Evolutionary conservation across 2,113 vertebrate species (phyloP).

Genomic region (Atherinomorus stipes): DNA sequence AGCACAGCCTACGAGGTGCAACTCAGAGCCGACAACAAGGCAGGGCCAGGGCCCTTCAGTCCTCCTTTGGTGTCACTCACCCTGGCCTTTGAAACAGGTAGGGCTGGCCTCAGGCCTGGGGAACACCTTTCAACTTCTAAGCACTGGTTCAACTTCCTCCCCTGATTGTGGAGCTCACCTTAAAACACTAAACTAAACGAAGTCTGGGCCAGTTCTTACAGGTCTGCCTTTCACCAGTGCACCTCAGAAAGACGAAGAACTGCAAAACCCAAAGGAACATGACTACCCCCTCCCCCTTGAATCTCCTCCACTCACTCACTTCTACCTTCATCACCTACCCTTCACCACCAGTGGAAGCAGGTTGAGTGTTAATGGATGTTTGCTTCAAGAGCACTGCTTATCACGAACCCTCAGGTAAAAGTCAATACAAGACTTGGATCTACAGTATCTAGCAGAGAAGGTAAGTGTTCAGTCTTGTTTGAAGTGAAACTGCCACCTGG

Average conservation of each 20-base stretch:
- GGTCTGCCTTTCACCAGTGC: constrained; percentile 46
- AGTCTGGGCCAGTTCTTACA: constrained; percentile 73
- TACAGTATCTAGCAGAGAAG: constrained; percentile 61
- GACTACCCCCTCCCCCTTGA: constrained; percentile 51
- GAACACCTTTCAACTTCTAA: constrained; percentile 54
- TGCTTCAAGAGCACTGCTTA: constrained; percentile 79
- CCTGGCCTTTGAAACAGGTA: constrained; percentile 96
- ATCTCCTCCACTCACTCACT: constrained; percentile 76
- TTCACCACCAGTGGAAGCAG: constrained; percentile 76
- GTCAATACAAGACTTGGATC: constrained; percentile 60
- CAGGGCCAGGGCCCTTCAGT: constrained; percentile 93
- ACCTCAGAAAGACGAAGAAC: constrained; percentile 53
- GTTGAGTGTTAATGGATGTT: constrained; percentile 76
- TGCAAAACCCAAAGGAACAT: constrained; percentile 60
- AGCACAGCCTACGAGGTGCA: constrained; percentile 93
- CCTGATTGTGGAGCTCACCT: constrained; percentile 59
- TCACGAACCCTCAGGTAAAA: constrained; percentile 83
- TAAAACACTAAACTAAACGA: constrained; percentile 59
- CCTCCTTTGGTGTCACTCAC: constrained; percentile 91
- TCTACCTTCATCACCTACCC: constrained; percentile 77
- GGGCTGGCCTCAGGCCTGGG: constrained; percentile 82
- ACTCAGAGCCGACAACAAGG: constrained; percentile 93
- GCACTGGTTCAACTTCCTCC: constrained; percentile 69
- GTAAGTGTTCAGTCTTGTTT: constrained; percentile 76
- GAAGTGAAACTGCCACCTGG: constrained; percentile 23